These are phyloP conservation scores for Mungos mungo DNA, from an alignment of 2,113 vertebrate species.

Conservation along the genomic window DNA sequence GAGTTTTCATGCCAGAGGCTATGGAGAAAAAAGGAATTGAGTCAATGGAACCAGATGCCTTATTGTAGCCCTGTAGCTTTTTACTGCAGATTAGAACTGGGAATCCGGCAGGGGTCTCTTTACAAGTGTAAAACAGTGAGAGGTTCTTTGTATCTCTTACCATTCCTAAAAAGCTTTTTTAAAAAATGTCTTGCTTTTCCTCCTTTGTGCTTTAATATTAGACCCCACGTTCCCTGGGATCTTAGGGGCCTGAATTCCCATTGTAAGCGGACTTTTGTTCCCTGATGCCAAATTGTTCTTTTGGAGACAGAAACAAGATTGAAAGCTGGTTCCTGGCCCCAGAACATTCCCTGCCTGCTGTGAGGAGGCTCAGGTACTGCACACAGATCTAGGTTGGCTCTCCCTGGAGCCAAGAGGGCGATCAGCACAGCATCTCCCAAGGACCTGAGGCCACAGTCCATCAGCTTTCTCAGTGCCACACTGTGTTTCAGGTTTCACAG, in stretches of 20 bases:
- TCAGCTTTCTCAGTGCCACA: accelerated
- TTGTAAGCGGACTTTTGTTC: slow-evolving; percentile 68
- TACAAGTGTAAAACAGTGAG: slow-evolving; percentile 75
- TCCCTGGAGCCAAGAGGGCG: neutral
- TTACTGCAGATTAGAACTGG: slow-evolving; percentile 76
- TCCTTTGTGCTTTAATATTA: slow-evolving; percentile 39
- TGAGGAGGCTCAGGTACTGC: slow-evolving; percentile 29
- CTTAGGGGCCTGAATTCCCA: slow-evolving; percentile 48
- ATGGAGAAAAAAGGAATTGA: slow-evolving; percentile 58
- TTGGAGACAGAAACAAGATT: slow-evolving; percentile 62
- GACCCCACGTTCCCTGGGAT: neutral
- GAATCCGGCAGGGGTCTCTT: slow-evolving; percentile 75
- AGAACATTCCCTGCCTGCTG: slow-evolving; percentile 50
- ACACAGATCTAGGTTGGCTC: neutral
- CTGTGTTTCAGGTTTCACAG: neutral
- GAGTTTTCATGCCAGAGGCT: slow-evolving; percentile 81
- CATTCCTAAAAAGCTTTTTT: slow-evolving; percentile 65
- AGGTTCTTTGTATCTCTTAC: slow-evolving; percentile 71
- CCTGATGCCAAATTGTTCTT: slow-evolving; percentile 51
- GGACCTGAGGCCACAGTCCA: neutral
- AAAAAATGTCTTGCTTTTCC: slow-evolving; percentile 50
- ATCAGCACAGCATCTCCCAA: neutral
- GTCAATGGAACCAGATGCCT: slow-evolving; percentile 65
- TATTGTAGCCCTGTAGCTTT: slow-evolving; percentile 71
- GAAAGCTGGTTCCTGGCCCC: neutral